Evolutionary conservation across 2,797 vertebrate genomes (phyloP), one percentile per base, ranked within the genome.

Genomic region (Apodemus agrarius): DNA sequence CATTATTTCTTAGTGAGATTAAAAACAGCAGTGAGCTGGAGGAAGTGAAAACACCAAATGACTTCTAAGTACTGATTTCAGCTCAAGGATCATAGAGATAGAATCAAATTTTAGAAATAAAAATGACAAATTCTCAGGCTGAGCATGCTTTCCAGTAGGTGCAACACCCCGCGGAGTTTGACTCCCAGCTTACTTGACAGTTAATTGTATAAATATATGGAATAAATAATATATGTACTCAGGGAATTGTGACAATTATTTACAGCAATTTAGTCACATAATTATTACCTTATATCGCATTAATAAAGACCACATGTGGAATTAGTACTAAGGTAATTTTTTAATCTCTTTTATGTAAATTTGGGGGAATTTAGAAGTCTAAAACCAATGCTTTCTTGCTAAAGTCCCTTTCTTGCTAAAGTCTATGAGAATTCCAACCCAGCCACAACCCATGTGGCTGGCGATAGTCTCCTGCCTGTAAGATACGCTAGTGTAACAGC

Each of bases 91-190:
- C 57, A 0, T 40, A 88, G 54, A 81, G 22, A 31, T 40, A 37
- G 21, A 92, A 82, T 43, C 37, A 76, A 88, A 94, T 54, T 49
- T 78, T 46, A 95, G 19, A 94, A 94, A 87, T 86, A 72, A 86
- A 85, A 75, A 3, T 29, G 19, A 89, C 59, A 54, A 37, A 17
- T 37, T 34, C 3, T 31, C 34, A 40, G 59, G 9, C 59, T 80
- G 43, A 46, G 24, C 14, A 52, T 65, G 1, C 37, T 59, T 78
- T 78, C 40, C 24, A 52, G 43, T 34, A 78, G 3, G 67, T 6
- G 0, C 8, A 43, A 43, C 2, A 52, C 1, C 6, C 37, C 1
- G 16, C 6, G 5, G 0, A 7, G 69, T 46, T 31, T 31, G n/a
- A 59, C n/a, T 31, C 14, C 9, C 10, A 40, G 49, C 8, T 26